These are phyloP conservation scores for Nanorana parkeri DNA, from an alignment of 2,113 vertebrate species.

Conservation along the genomic window DNA sequence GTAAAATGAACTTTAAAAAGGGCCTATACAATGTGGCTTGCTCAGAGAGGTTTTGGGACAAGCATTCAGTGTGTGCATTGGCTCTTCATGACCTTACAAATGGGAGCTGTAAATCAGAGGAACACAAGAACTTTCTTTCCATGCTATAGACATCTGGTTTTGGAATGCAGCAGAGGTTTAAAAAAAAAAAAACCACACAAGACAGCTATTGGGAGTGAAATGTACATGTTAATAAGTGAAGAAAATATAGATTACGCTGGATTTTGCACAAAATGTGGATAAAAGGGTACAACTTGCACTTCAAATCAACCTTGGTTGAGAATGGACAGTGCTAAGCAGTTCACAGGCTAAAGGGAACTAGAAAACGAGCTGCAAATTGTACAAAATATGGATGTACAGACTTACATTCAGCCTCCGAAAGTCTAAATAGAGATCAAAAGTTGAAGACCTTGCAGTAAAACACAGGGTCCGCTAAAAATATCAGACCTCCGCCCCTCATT, in stretches of 20 bases:
- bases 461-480: too few relatives aligned
- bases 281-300: not conserved
- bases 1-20: not conserved
- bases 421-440: too few relatives aligned
- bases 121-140: not conserved
- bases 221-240: not conserved
- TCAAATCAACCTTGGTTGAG: not conserved
- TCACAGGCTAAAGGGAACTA: too few relatives aligned
- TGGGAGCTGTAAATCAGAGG: slow-evolving; percentile 16
- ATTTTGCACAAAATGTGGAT: not conserved
- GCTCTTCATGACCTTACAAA: slow-evolving; percentile 9
- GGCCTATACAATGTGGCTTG: not conserved
- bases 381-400: too few relatives aligned
- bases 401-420: too few relatives aligned
- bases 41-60: not conserved
- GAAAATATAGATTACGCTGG: not conserved
- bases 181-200: not conserved
- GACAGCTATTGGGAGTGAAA: not conserved
- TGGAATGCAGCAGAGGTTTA: slow-evolving; percentile 18
- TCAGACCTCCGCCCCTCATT: too few relatives aligned
- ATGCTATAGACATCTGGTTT: slow-evolving; percentile 40
- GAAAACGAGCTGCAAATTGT: too few relatives aligned
- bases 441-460: too few relatives aligned
- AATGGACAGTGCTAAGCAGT: too few relatives aligned
- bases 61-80: not conserved